Conservation (phyloP, 1,140 invertebrate species). For the Hycleus phaleratus region DNA sequence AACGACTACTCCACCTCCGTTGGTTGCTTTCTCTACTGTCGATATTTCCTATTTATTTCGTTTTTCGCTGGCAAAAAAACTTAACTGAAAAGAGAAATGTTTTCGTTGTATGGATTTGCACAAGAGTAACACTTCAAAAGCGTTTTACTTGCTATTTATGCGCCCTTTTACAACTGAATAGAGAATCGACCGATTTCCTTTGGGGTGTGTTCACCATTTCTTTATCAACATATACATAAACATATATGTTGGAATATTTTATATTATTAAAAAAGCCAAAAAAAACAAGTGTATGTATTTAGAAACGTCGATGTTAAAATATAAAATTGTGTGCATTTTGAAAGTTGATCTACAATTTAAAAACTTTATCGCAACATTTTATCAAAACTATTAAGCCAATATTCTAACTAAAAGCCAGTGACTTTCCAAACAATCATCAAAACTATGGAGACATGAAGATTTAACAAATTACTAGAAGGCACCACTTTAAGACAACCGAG, state of each 20-base stretch:
- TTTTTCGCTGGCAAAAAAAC: too few species aligned
- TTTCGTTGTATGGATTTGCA: constrained; percentile 13
- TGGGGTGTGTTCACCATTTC: neutral
- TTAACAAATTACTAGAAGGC: constrained; percentile 16
- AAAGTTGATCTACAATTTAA: too few species aligned
- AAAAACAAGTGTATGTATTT: neutral
- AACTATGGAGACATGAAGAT: constrained; percentile 7
- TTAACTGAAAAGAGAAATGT: constrained; percentile 7
- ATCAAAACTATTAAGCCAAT: constrained; percentile 3
- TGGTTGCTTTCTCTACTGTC: neutral
- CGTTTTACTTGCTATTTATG: constrained; percentile 13
- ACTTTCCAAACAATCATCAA: neutral
- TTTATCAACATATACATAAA: neutral
- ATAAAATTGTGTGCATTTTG: too few species aligned
- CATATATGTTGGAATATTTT: neutral
- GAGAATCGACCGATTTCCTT: constrained; percentile 9
- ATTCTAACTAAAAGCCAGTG: constrained; percentile 18
- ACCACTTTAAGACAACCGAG: neutral
- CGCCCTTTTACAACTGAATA: constrained; percentile 8
- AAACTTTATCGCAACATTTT: constrained; percentile 6
- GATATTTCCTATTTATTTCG: constrained; percentile 9
- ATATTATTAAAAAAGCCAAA: neutral
- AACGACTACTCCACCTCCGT: neutral
- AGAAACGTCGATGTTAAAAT: too few species aligned
- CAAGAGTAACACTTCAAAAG: constrained; percentile 7